Evolutionary conservation across 2,113 vertebrate species (phyloP).

Genomic region (Zapornia atra): DNA sequence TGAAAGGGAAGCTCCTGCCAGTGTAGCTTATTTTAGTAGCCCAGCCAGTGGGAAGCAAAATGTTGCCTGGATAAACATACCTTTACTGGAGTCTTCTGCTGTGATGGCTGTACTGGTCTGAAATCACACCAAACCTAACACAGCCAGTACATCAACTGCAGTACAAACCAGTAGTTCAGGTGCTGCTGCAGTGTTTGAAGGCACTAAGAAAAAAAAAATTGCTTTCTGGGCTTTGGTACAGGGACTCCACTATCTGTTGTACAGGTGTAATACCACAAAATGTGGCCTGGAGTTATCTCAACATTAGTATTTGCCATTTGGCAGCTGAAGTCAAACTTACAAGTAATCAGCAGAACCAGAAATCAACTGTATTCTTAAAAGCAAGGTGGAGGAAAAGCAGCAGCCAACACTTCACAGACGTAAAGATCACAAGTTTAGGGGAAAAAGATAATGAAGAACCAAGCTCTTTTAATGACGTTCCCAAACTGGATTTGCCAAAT

Average conservation of each 20-base stretch:
- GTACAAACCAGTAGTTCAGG: neutral
- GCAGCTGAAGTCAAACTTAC: neutral
- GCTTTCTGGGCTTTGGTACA: neutral
- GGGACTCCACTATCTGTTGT: neutral
- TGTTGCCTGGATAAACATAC: neutral
- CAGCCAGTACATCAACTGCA: neutral
- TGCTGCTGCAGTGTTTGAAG: neutral
- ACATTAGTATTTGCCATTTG: neutral
- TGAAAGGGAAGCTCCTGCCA: neutral
- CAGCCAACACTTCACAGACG: neutral
- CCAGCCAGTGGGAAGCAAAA: neutral
- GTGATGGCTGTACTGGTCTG: neutral
- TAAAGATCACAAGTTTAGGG: neutral
- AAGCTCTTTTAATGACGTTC: neutral
- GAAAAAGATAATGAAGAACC: neutral
- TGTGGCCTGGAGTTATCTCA: neutral
- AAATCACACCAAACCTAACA: neutral
- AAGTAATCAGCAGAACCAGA: slow-evolving; percentile 40
- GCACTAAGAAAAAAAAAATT: neutral
- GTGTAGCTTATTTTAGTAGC: neutral
- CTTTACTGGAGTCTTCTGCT: neutral
- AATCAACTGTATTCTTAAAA: slow-evolving; percentile 36
- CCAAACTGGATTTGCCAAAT: neutral
- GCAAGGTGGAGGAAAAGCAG: neutral
- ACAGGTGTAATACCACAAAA: neutral